phyloP scores from a whole-genome alignment of 2,888 invertebrate species.

The Eilema caniola region DNA sequence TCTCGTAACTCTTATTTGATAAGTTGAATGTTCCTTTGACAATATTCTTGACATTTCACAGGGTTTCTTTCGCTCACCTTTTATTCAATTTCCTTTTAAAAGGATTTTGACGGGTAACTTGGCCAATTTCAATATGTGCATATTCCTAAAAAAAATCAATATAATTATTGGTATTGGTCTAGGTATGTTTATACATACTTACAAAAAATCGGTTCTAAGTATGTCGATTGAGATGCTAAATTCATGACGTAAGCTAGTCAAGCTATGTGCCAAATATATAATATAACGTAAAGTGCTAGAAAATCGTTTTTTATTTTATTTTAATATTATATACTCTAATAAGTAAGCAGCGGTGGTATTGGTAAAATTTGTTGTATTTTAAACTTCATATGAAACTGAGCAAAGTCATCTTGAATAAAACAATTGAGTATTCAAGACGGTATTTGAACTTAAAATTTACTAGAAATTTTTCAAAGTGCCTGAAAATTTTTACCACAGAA shows the following conservation, averaged over 20 bases:
- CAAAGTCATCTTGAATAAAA: background rate
- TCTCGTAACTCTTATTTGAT: constrained; percentile 29
- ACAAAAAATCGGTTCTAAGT: background rate
- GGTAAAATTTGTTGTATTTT: too few species aligned
- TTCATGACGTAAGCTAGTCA: too few species aligned
- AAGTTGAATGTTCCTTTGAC: constrained; percentile 38
- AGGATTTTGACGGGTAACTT: constrained; percentile 38
- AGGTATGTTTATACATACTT: background rate
- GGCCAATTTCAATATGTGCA: constrained; percentile 41
- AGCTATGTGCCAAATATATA: too few species aligned
- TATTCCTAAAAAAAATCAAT: constrained; percentile 27
- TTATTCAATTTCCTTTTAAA: constrained; percentile 40
- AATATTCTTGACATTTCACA: constrained; percentile 25
- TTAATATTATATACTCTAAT: background rate
- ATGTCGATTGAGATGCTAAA: background rate
- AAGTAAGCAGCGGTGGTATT: background rate
- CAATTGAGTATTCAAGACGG: background rate
- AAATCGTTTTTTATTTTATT: too few species aligned
- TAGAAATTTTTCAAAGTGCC: background rate
- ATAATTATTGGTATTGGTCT: too few species aligned
- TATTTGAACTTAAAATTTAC: background rate
- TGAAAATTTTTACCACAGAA: background rate
- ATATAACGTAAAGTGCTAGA: too few species aligned
- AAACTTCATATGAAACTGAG: too few species aligned
- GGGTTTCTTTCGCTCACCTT: constrained; percentile 27